Percentiles rank a stretch among this genome's conserved stretches.
Evolutionary conservation across 2,113 vertebrate genomes (phyloP).

Genomic region (Psophia crepitans): DNA sequence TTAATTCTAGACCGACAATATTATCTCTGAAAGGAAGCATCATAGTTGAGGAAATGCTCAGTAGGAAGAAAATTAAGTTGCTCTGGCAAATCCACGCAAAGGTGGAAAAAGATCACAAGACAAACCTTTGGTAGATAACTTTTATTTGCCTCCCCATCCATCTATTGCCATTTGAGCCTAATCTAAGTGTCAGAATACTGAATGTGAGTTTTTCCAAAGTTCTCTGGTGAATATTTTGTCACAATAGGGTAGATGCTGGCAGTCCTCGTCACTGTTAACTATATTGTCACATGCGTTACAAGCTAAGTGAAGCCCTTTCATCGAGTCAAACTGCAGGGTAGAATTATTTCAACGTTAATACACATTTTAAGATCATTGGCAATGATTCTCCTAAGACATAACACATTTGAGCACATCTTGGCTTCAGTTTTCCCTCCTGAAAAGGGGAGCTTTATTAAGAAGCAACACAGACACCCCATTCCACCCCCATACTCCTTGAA

Average conservation of each 20-base stretch:
- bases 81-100: not conserved
- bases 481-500: not conserved
- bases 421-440: not conserved
- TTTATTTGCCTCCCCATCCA: conserved; percentile 54
- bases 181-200: conserved; percentile 50
- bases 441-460: not conserved
- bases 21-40: conserved; percentile 11
- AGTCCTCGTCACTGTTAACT: not conserved
- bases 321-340: not conserved
- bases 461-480: not conserved
- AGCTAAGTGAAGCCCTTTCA: not conserved
- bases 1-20: conserved; percentile 29
- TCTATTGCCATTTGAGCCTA: conserved; percentile 56
- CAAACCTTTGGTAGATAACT: conserved; percentile 15
- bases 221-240: conserved; percentile 14
- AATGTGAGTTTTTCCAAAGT: conserved; percentile 49
- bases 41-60: not conserved
- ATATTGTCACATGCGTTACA: not conserved
- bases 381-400: not conserved
- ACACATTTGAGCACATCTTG: not conserved
- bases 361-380: not conserved
- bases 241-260: not conserved
- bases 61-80: not conserved
- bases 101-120: not conserved
- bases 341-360: not conserved